Evolutionary conservation across 1,140 invertebrate species (phyloP), one percentile per base, ranked within the genome.

Genomic region (Pantala flavescens): DNA sequence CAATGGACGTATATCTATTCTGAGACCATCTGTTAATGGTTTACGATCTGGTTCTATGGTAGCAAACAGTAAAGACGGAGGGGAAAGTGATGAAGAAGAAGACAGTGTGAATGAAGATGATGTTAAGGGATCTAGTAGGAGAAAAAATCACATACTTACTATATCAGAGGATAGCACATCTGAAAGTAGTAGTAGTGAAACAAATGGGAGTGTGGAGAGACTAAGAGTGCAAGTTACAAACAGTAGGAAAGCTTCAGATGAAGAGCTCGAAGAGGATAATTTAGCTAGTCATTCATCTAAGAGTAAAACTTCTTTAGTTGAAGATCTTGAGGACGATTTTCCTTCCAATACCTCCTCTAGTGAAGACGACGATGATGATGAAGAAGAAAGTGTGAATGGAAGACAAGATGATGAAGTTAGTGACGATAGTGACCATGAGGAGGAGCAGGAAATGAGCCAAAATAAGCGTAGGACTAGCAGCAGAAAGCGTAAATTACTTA

Each of bases 281-380:
- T 36, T 23, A 11, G 49, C 73, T 71, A 74, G 73, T 36, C 73
- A 76, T 77, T 70, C 75, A 75, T 36, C 73, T n/a, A 75, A 73
- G 75, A 75, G 70, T 63, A 36, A 76, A 74, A 36, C 36, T 14
- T 23, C 71, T 72, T 28, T 71, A 78, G 79, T 79, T 70, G 80
- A 79, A 72, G 78, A 82, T 43, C 77, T 77, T 73, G 79, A 79
- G 24, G 75, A 76, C 11, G 71, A 75, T 75, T 71, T 70, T 24
- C 75, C 49, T 14, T 9, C 3, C n/a, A 23, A 76, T 7, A 71
- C 74, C 1, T 70, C 75, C 10, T 73, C 74, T 7, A 74, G 71
- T 71, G 75, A 72, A 23, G 81, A 81, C 12, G 80, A 81, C 19
- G 80, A 82, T 43, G 79, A 80, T n/a, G 76, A 77, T 28, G 78